Evolutionary conservation across 1,140 invertebrate genomes (phyloP), one percentile per base, ranked within the genome.

Genomic region (Cephus cinctus): DNA sequence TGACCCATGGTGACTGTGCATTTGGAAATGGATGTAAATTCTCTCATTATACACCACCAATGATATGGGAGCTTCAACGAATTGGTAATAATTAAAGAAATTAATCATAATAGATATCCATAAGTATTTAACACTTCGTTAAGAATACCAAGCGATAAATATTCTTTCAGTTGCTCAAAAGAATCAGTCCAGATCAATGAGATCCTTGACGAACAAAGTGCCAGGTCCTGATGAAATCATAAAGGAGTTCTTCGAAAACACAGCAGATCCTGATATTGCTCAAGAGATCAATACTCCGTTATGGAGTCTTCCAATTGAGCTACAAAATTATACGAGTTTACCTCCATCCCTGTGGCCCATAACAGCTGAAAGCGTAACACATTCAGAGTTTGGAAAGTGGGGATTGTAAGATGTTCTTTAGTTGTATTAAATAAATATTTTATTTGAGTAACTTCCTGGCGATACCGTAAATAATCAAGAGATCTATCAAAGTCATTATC

Each of bases 1-100:
- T 75, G 8, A 76, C 59, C n/a, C 46, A 52, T 36, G 81, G 81
- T n/a, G 65, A 78, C 16, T 87, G 85, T 57, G 62, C 75, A 16
- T 87, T 86, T 73, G 82, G 81, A 9, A 61, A 65, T 8, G 77
- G 76, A 41, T 87, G 85, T 51, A 79, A 78, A 63, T 86, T 79
- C 59, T 83, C 83, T 4, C 85, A 87, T 67, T 86, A 83, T 45
- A 79, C 77, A 6, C 73, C 64, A 27, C 70, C 78, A 31, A 72
- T 83, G 69, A 65, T 86, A 21, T 74, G 77, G 63, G 59, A 76
- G 38, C 59, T 86, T 11, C 73, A 77, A 60, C 61, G 73, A 51
- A 65, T 80, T 59, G 78, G 83, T 85, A 78, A 71, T 40, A 52
- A 53, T 25, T 11, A 31, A 19, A 31, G 20, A 30, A 36, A 1